phyloP scores from a whole-genome alignment of 2,113 vertebrate genomes.

The Lipotes vexillifer region DNA sequence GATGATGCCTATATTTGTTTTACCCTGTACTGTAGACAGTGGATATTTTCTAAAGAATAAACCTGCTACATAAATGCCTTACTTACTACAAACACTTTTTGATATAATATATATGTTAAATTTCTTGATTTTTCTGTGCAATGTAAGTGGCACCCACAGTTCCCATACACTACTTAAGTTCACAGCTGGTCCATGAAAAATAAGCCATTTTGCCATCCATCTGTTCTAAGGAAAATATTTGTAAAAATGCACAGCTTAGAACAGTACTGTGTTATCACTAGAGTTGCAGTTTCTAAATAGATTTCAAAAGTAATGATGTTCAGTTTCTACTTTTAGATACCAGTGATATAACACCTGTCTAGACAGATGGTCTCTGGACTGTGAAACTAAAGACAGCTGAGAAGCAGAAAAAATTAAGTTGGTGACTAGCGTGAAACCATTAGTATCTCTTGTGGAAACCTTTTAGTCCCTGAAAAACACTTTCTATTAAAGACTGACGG shows the following conservation, averaged over 20 bases:
- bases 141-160: slow-evolving; percentile 58
- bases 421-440: slow-evolving; percentile 60
- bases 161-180: slow-evolving; percentile 69
- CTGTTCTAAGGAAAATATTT: slow-evolving; percentile 75
- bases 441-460: slow-evolving; percentile 60
- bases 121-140: slow-evolving; percentile 67
- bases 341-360: slow-evolving; percentile 76
- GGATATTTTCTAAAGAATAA: not conserved
- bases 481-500: slow-evolving; percentile 46
- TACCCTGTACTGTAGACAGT: not conserved
- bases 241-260: slow-evolving; percentile 75
- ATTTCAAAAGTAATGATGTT: slow-evolving; percentile 79
- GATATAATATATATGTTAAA: slow-evolving; percentile 57
- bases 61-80: not conserved
- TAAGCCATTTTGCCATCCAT: slow-evolving; percentile 80
- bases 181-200: slow-evolving; percentile 78
- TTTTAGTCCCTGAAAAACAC: slow-evolving; percentile 47
- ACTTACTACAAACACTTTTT: slow-evolving; percentile 30
- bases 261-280: slow-evolving; percentile 66
- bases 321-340: slow-evolving; percentile 78
- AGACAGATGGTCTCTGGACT: slow-evolving; percentile 75
- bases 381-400: slow-evolving; percentile 71
- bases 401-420: slow-evolving; percentile 58
- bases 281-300: slow-evolving; percentile 76
- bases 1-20: not conserved